Base-by-base conservation (phyloP, 2,797 vertebrate genomes). In the Gallinago solitaria region DNA sequence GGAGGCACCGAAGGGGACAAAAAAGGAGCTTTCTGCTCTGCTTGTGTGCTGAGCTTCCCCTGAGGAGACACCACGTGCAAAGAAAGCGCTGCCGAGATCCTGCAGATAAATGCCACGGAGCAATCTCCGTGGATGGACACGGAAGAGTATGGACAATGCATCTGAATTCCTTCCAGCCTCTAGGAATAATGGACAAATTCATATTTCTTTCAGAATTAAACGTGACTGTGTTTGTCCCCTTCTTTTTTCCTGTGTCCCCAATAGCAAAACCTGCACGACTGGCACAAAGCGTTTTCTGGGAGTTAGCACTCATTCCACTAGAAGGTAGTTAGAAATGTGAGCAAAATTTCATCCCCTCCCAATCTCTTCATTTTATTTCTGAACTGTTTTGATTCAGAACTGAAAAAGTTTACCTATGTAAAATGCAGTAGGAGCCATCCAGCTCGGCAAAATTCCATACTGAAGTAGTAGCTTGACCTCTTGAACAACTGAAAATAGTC, bases 161-260 rank as follows among this genome's bases (percentile, higher is more conserved):
- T 80, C 35, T 24, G 20, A 61, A 43, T 61, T 71, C 23, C 17
- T 75, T 70, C 27, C 48, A 63, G 30, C 48, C 16, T 64, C 41
- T 78, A 2, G n/a, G 48, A 76, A 67, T 78, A 69, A 37, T 30
- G 41, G 47, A 35, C 13, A 75, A 88, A 30, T 45, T 63, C 20
- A 5, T 77, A 7, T 45, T 75, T 88, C 56, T 74, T 69, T 85
- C 41, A 56, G 23, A 47, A 24, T 75, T 57, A 27, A 71, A 70
- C 39, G 35, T 60, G 19, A 32, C 32, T 39, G 35, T 3, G 2
- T 69, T 82, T 74, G 19, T 50, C 35, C 18, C 11, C 5, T 89
- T n/a, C 2, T 2, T n/a, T 63, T 74, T 70, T 61, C 2, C 7
- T 0, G 0, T 65, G 28, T 56, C 48, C 47, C 17, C 30, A 41